phyloP scores from a whole-genome alignment of 2,888 invertebrate genomes.

The Thereva unica region DNA sequence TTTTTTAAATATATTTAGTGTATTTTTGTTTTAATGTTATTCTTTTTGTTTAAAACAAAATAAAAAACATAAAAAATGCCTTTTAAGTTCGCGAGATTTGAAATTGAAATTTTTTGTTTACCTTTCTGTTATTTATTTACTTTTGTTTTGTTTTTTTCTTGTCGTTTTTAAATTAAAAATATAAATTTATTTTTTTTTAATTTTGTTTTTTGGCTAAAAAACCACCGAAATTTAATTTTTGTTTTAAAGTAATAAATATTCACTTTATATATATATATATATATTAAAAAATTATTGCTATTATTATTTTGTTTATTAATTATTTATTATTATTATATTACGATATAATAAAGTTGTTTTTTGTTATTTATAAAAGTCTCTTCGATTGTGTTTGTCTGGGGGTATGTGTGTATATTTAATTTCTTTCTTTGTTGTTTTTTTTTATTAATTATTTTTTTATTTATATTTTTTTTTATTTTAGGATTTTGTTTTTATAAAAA shows the following conservation, averaged over 20 bases:
- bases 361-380: conserved; percentile 11
- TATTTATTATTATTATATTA: conserved; percentile 1
- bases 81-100: conserved; percentile 26
- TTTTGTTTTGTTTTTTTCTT: not conserved
- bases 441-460: conserved; percentile 8
- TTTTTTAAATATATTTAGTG: conserved; percentile 11
- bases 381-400: conserved; percentile 33
- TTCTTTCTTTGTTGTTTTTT: conserved; percentile 7
- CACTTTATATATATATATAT: too few relatives aligned
- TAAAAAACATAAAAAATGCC: conserved; percentile 21
- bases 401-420: conserved; percentile 6
- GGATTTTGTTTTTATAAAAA: conserved; percentile 15
- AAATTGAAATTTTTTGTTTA: not conserved
- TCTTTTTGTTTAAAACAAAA: conserved; percentile 14
- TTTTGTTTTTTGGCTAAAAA: too few relatives aligned
- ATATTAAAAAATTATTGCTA: too few relatives aligned
- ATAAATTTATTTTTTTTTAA: too few relatives aligned
- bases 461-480: conserved; percentile 3
- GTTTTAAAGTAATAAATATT: not conserved
- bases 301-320: conserved; percentile 5
- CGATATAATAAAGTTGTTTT: too few relatives aligned
- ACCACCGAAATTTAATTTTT: not conserved
- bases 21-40: not conserved
- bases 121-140: conserved; percentile 11
- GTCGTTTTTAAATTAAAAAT: not conserved